These are phyloP conservation scores for Bryconaethiops microstoma DNA, from an alignment of 2,797 vertebrate species.

Conservation along the genomic window DNA sequence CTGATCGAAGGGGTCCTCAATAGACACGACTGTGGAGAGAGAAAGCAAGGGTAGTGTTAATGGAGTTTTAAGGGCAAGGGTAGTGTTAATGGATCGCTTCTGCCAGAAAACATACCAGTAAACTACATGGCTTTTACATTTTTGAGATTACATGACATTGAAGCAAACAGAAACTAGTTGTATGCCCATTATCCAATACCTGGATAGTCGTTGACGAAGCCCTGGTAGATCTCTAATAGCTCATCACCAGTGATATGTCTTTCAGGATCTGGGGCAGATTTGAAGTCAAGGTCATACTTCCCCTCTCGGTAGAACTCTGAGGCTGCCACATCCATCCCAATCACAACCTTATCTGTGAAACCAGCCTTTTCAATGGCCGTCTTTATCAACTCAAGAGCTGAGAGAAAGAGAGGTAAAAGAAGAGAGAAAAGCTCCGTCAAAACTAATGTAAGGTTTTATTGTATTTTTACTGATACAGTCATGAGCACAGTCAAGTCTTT, in stretches of 20 bases:
- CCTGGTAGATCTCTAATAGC: constrained; percentile 90
- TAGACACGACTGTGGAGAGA: constrained; percentile 85
- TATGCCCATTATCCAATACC: too few species aligned
- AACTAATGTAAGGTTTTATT: not conserved
- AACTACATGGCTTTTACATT: too few species aligned
- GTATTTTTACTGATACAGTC: not conserved
- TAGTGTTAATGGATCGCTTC: too few species aligned
- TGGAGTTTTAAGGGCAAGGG: too few species aligned
- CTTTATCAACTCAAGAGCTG: constrained; percentile 92
- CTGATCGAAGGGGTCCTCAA: constrained; percentile 97
- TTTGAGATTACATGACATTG: too few species aligned
- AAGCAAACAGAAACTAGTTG: too few species aligned
- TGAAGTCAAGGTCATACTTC: constrained; percentile 97
- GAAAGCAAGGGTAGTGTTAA: not conserved
- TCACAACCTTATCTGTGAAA: constrained; percentile 90
- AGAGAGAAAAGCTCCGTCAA: not conserved
- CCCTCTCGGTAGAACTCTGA: constrained; percentile 91
- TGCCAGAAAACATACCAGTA: too few species aligned
- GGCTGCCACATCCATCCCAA: constrained; percentile 96
- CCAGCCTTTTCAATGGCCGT: constrained; percentile 89
- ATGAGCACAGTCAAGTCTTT: not conserved
- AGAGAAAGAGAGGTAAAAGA: not conserved
- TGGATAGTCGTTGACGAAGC: constrained; percentile 91
- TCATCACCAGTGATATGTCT: too few species aligned
- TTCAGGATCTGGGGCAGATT: too few species aligned